Percentiles rank a stretch among this genome's conserved stretches.
Conservation (phyloP, 2,888 invertebrate species). For the Parnassius glacialis region DNA sequence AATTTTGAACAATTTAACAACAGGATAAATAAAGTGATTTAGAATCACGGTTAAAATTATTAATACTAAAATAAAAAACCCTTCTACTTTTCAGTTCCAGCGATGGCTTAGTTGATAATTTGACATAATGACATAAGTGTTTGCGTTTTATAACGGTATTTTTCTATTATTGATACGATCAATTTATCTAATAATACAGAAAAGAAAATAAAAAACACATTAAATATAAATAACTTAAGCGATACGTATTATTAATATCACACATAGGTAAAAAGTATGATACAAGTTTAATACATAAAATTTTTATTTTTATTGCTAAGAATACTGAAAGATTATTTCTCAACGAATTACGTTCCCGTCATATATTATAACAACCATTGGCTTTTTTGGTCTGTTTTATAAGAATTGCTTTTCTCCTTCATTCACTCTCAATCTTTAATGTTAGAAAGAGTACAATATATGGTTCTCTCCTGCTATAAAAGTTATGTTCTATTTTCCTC, state of each 20-base stretch:
- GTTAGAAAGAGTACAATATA: slow-evolving; percentile 3
- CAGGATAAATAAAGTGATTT: slow-evolving; percentile 10
- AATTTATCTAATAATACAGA: too few relatives aligned
- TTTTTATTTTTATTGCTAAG: too few relatives aligned
- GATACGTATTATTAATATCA: too few relatives aligned
- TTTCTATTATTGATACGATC: not conserved
- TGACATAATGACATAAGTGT: slow-evolving; percentile 6
- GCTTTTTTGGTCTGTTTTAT: not conserved
- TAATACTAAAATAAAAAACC: slow-evolving; percentile 21
- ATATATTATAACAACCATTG: not conserved
- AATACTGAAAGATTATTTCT: slow-evolving; percentile 5
- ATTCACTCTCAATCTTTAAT: not conserved
- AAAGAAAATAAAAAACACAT: too few relatives aligned
- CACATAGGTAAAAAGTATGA: too few relatives aligned
- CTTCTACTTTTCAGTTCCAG: slow-evolving; percentile 7
- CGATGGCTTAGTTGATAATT: slow-evolving; percentile 10
- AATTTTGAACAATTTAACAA: slow-evolving; percentile 18
- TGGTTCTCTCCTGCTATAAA: not conserved
- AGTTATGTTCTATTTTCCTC: slow-evolving; percentile 8
- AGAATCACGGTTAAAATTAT: slow-evolving; percentile 16
- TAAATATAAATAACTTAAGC: too few relatives aligned
- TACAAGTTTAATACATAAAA: too few relatives aligned
- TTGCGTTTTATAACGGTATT: slow-evolving; percentile 15
- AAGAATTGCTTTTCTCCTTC: slow-evolving; percentile 11
- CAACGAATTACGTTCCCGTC: slow-evolving; percentile 14